A percentile compares a stretch with the other conserved stretches of the same genome.
Conservation (phyloP, 2,797 vertebrate species). For the Jordanella pulchra region DNA sequence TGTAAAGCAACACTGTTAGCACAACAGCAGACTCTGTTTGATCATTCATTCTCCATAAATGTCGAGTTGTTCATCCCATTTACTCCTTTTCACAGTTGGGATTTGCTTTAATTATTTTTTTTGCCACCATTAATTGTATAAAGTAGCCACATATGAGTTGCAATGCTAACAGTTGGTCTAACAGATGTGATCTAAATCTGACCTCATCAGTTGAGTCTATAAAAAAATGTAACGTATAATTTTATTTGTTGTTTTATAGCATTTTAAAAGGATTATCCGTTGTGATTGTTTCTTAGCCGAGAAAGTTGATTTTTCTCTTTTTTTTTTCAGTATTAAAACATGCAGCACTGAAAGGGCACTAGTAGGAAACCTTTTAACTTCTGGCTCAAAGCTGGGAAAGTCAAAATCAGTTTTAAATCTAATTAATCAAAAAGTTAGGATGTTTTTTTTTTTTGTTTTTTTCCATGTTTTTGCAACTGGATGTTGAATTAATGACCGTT, state of each 20-base stretch:
- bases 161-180: slow-evolving; percentile 16
- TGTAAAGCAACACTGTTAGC: neutral
- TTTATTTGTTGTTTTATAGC: slow-evolving; percentile 5
- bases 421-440: neutral
- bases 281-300: neutral
- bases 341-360: neutral
- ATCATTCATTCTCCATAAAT: slow-evolving; percentile 19
- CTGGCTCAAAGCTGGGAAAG: neutral
- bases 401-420: neutral
- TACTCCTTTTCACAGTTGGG: slow-evolving; percentile 29
- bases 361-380: neutral
- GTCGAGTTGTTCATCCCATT: slow-evolving; percentile 7
- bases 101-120: slow-evolving; percentile 12
- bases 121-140: neutral
- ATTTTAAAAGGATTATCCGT: neutral
- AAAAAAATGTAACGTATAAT: slow-evolving; percentile 16
- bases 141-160: slow-evolving; percentile 33
- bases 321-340: slow-evolving; percentile 11
- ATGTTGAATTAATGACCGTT: slow-evolving; percentile 10
- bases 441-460: slow-evolving; percentile 5
- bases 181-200: slow-evolving; percentile 29
- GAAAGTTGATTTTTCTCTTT: neutral
- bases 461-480: slow-evolving; percentile 17
- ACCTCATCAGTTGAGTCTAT: slow-evolving; percentile 9
- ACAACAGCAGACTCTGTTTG: slow-evolving; percentile 17